phyloP scores from a whole-genome alignment of 1,140 invertebrate genomes.

The Gryllus bimaculatus region DNA sequence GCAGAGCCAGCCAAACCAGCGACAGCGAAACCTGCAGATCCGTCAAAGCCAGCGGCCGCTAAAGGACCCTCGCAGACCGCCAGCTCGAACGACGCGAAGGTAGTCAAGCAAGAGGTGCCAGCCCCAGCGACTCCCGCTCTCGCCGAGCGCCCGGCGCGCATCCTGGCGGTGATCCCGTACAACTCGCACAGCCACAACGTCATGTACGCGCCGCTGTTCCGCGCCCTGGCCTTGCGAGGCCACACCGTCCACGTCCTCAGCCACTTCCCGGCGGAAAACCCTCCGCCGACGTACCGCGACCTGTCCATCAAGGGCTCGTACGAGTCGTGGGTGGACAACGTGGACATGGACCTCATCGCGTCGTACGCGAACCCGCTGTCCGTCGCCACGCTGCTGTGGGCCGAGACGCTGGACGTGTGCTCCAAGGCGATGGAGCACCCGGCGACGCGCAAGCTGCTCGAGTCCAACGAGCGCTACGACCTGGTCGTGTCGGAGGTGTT shows the following conservation, averaged over 20 bases:
- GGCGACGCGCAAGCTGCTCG: neutral
- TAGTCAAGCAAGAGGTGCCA: too few species aligned
- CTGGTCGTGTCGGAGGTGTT: slow-evolving; percentile 4
- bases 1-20: neutral
- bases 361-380: too few species aligned
- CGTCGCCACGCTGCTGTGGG: neutral
- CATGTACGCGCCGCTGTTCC: slow-evolving; percentile 21
- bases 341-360: neutral
- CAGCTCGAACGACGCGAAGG: neutral
- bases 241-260: slow-evolving; percentile 25
- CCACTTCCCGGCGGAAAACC: slow-evolving; percentile 9
- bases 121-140: too few species aligned
- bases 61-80: neutral
- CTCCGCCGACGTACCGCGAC: slow-evolving; percentile 29
- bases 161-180: slow-evolving; percentile 15
- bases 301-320: slow-evolving; percentile 17
- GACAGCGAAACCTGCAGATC: neutral
- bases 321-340: neutral
- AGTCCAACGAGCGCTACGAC: slow-evolving; percentile 10
- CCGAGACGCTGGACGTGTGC: neutral
- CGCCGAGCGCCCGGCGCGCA: neutral
- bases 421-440: neutral
- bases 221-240: slow-evolving; percentile 22
- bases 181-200: slow-evolving; percentile 19
- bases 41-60: neutral